Conservation (phyloP, 2,888 invertebrate species). For the Poecilus cupreus region DNA sequence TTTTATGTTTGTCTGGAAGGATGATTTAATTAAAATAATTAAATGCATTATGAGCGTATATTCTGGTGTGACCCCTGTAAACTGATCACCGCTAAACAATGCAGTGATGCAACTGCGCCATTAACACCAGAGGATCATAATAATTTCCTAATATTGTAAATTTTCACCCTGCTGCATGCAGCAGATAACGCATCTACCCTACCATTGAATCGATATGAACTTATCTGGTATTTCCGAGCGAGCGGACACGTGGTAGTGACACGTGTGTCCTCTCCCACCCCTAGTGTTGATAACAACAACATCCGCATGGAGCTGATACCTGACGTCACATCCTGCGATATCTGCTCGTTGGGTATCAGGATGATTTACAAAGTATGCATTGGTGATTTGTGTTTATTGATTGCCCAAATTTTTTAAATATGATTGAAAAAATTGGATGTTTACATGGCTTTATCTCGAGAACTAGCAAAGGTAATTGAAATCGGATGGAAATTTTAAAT, state of each 20-base stretch:
- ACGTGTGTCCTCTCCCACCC: not conserved
- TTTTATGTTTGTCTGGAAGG: too few species aligned
- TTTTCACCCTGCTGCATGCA: not conserved
- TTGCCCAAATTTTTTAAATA: not conserved
- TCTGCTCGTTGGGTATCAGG: not conserved
- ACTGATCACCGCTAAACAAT: not conserved
- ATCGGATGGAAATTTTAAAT: too few species aligned
- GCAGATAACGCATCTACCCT: slow-evolving; percentile 6
- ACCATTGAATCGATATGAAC: slow-evolving; percentile 38
- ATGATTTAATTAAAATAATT: too few species aligned
- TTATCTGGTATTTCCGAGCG: slow-evolving; percentile 47
- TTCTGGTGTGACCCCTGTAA: not conserved
- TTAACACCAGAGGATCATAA: slow-evolving; percentile 1
- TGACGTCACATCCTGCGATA: not conserved
- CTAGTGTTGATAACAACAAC: not conserved
- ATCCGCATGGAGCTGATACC: not conserved
- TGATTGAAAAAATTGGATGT: not conserved
- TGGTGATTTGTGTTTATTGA: not conserved
- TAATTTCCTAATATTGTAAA: slow-evolving; percentile 15
- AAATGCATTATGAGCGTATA: too few species aligned
- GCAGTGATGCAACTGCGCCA: not conserved
- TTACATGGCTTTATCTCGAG: too few species aligned
- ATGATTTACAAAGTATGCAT: not conserved
- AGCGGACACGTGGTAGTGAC: slow-evolving; percentile 46
- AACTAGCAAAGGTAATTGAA: too few species aligned